Base-by-base conservation (phyloP, 2,888 invertebrate genomes). In the Odontocolon sp. region DNA sequence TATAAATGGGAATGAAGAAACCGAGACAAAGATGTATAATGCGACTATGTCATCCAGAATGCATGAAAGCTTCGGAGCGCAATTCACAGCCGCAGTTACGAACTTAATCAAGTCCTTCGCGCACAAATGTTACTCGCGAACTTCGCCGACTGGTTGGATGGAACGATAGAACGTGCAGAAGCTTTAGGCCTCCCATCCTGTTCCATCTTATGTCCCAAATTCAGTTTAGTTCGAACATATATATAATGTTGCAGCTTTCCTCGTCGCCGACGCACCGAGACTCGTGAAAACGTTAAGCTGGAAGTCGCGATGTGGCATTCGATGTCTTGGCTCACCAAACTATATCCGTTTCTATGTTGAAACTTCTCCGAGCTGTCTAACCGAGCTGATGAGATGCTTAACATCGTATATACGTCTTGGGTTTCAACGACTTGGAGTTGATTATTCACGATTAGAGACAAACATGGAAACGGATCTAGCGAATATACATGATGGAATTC, bases 91-190 rank as follows among this genome's bases (percentile, higher is more conserved):
- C 56, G 50, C 31, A 64, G 66, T 72, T 66, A 57, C 38, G 38
- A 72, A 50, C 66, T 66, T 50, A 66, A 72, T 72, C 64, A 50
- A 57, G 64, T 66, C 45, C 3, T 14, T 33, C 0, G 33, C 9
- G 5, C 33, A 23, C 21, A 21, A 11, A 33, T 33, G 18, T 21
- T 31, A 33, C 33, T 8, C 21, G 11, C 9, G 11, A 47, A 23
- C 47, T 63, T 18, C 21, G 21, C 4, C 1, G 11, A 21, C n/a
- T n/a, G n/a, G n/a, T n/a, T n/a, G n/a, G n/a, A n/a, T n/a, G n/a
- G 21, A 18, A 23, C 11, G 63, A 31, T 47, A 6, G 2, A 42
- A 8, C 4, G 28, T 3, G 47, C 9, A 40, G 40, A 59, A 31
- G 63, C 63, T 63, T 47, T 33, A 21, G 23, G 21, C 33, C 38